Evolutionary conservation across 2,888 invertebrate genomes (phyloP), one percentile per base, ranked within the genome.

Genomic region (Sussaba pulchella): DNA sequence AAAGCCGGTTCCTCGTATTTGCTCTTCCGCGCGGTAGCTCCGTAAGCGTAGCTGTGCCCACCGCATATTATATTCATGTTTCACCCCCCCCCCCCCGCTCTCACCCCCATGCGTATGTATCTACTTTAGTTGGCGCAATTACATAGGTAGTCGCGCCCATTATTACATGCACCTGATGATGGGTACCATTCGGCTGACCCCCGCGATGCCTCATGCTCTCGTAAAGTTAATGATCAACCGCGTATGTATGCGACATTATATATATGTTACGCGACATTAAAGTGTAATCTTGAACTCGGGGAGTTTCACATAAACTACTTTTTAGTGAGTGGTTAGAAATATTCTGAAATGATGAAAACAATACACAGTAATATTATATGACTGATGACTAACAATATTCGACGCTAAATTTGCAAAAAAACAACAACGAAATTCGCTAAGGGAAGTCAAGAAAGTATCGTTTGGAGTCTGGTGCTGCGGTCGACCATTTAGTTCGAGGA

Each of bases 1-100:
- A 84, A 86, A 87, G 84, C 84, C 75, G 80, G 72, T 47, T 61
- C 57, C 67, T 52, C 39, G 36, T 83, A 63, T 78, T 72, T 72
- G 66, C 72, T 61, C 66, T 52, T 78, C 52, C 75, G 41, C 70
- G 64, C 67, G 59, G 52, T 67, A 59, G 69, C 54, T 71, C 31
- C 50, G 19, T 52, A 43, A 21, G 41, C 24, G 47, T 52, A 41
- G n/a, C 41, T 70, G 59, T 39, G 63, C 43, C 39, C 39, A 21
- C 14, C 52, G 63, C 52, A 74, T 76, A 73, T 75, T 72, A 59
- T 72, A 70, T 80, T 59, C 19, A 57, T 67, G 64, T 63, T 31
- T 61, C 43, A 47, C 45, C 66, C 41, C 41, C 31, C 2, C 31
- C 2, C 31, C 2, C 31, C 2, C 31, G 6, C 31, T 5, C 31